Evolutionary conservation across 2,113 vertebrate genomes (phyloP).

Genomic region (Oceanodroma tethys): DNA sequence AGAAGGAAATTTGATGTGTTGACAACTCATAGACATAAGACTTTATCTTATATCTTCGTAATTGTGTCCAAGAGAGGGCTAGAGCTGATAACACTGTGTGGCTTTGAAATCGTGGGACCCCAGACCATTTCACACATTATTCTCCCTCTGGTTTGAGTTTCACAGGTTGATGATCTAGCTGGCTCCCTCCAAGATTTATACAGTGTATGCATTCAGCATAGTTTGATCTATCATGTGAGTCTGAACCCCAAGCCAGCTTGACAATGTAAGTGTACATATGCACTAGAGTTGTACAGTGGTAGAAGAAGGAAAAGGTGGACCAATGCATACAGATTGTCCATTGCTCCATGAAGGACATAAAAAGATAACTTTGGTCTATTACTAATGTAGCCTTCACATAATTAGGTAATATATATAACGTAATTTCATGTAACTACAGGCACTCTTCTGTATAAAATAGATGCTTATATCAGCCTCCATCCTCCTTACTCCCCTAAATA

Average conservation of each 20-base stretch:
- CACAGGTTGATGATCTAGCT: not conserved
- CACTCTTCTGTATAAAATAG: not conserved
- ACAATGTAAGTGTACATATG: accelerated
- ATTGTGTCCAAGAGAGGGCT: not conserved
- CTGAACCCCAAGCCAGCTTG: not conserved
- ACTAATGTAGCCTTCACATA: not conserved
- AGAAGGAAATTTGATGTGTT: not conserved
- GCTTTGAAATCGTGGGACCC: not conserved
- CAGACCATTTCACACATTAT: not conserved
- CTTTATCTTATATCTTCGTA: not conserved
- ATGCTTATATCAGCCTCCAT: not conserved
- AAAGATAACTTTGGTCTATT: not conserved
- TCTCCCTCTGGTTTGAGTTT: not conserved
- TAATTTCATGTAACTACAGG: not conserved
- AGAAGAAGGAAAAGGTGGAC: not conserved
- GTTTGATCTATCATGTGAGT: accelerated
- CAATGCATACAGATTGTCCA: not conserved
- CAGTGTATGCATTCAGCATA: not conserved
- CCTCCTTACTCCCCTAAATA: not conserved
- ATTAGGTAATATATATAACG: not conserved
- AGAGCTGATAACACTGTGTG: not conserved
- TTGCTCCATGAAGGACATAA: not conserved
- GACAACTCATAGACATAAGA: not conserved
- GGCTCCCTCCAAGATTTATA: not conserved
- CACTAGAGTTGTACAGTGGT: too few species aligned